Evolutionary conservation across 2,113 vertebrate species (phyloP).

Genomic region (Columba janthina): DNA sequence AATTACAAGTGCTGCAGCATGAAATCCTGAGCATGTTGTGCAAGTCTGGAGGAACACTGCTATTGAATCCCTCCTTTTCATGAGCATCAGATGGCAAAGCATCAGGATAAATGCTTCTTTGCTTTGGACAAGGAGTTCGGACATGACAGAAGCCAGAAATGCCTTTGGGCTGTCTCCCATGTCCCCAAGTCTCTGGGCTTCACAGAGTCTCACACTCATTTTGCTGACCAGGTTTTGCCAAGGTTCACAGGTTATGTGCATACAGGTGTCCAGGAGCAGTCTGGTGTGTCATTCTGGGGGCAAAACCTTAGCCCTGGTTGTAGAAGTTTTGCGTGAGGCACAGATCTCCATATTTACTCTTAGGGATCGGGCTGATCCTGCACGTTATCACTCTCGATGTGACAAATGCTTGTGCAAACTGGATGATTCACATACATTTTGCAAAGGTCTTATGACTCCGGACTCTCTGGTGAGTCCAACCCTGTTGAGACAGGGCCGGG

Average conservation of each 20-base stretch:
- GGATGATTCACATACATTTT: constrained; percentile 9
- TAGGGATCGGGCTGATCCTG: background rate
- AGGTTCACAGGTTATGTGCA: background rate
- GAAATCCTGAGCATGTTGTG: background rate
- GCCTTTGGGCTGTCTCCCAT: background rate
- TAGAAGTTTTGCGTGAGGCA: background rate
- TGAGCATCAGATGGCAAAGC: background rate
- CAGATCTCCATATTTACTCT: background rate
- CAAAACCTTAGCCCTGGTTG: background rate
- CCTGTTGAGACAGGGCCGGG: background rate
- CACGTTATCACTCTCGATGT: background rate
- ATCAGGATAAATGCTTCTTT: background rate
- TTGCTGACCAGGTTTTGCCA: background rate
- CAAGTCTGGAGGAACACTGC: background rate
- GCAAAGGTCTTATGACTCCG: background rate
- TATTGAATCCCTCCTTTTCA: background rate
- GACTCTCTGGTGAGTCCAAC: background rate
- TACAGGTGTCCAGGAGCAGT: background rate
- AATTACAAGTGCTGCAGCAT: background rate
- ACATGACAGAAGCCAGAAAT: background rate
- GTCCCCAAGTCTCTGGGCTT: background rate
- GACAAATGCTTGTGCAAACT: constrained; percentile 27
- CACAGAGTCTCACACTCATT: background rate
- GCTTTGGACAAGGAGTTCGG: background rate
- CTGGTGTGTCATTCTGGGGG: background rate